Percentiles rank a stretch among this genome's conserved stretches.
phyloP scores from a whole-genome alignment of 2,113 vertebrate species.

The Choloepus hoffmanni region DNA sequence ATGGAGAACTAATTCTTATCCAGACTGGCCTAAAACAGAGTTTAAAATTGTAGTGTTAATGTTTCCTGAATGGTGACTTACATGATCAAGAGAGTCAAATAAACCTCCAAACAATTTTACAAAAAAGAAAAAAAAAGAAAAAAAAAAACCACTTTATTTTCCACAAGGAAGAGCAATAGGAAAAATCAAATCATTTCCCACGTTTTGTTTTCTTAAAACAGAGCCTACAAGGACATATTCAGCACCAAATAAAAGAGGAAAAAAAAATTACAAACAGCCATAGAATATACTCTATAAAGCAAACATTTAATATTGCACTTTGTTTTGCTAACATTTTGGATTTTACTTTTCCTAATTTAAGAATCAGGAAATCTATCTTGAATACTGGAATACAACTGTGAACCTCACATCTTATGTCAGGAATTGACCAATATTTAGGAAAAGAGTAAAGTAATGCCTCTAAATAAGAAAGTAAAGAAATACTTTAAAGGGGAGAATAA shows the following conservation, averaged over 20 bases:
- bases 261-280: conserved; percentile 91
- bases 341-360: conserved; percentile 90
- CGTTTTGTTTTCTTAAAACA: conserved; percentile 93
- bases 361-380: conserved; percentile 91
- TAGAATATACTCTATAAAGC: conserved; percentile 93
- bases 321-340: conserved; percentile 95
- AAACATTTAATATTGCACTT: conserved; percentile 99
- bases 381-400: conserved; percentile 91
- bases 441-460: conserved; percentile 85
- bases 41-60: conserved; percentile 26
- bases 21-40: not conserved
- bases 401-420: conserved; percentile 84
- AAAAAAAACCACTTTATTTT: conserved; percentile 88
- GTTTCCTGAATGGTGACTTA: conserved; percentile 26
- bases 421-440: conserved; percentile 89
- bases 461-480: conserved; percentile 75
- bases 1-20: not conserved
- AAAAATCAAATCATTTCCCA: conserved; percentile 96
- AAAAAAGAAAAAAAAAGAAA: conserved; percentile 81
- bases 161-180: conserved; percentile 96
- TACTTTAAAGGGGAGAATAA: conserved; percentile 78
- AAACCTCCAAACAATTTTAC: conserved; percentile 72
- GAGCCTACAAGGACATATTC: conserved; percentile 94
- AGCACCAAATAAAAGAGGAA: conserved; percentile 89
- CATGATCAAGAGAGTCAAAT: conserved; percentile 56